Evolutionary conservation across 2,797 vertebrate species (phyloP).

Genomic region (Dryobates pubescens): DNA sequence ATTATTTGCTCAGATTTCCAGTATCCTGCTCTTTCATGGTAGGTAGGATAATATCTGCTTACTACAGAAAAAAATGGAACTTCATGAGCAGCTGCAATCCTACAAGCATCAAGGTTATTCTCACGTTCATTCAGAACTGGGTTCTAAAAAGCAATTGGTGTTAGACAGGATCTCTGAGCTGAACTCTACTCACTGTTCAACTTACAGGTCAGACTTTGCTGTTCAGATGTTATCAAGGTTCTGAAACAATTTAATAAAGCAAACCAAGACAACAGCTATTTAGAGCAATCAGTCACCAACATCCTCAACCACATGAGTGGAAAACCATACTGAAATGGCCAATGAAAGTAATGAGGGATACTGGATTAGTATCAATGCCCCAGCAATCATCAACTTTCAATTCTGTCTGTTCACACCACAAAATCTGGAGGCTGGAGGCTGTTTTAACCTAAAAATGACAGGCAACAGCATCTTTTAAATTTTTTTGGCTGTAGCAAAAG

Average conservation of each 20-base stretch:
- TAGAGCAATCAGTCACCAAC: neutral
- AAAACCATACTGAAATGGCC: neutral
- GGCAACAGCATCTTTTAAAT: neutral
- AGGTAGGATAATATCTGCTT: constrained; percentile 9
- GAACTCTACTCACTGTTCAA: neutral
- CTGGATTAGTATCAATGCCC: constrained; percentile 2
- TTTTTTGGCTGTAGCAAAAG: neutral
- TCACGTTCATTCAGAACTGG: neutral
- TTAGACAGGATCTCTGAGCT: constrained; percentile 11
- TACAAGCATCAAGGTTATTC: neutral
- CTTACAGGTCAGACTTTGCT: constrained; percentile 6
- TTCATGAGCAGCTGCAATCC: neutral
- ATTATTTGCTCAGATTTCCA: neutral
- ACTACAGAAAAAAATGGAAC: neutral
- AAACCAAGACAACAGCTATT: neutral
- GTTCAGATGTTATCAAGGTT: neutral
- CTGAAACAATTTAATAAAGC: constrained; percentile 21
- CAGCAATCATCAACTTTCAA: neutral
- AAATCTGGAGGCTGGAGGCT: neutral
- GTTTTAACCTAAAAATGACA: constrained; percentile 23
- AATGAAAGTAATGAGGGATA: neutral
- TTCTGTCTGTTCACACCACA: neutral
- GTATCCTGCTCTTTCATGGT: neutral
- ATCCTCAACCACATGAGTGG: neutral
- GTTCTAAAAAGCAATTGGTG: neutral